Evolutionary conservation across 2,113 vertebrate species (phyloP), one percentile per base, ranked within the genome.

Genomic region (Platysternon megacephalum): DNA sequence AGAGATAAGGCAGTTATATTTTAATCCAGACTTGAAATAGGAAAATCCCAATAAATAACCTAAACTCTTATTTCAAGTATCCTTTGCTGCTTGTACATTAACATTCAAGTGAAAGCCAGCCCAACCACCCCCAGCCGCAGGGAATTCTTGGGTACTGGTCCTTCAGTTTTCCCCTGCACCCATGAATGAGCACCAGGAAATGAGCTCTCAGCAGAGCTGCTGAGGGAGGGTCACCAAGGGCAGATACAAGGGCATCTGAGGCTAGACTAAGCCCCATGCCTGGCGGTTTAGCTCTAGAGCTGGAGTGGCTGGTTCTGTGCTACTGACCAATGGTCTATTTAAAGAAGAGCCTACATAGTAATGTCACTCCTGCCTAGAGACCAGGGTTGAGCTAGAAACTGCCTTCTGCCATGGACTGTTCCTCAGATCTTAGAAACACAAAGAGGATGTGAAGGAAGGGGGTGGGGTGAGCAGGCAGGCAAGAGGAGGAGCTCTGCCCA

Each of bases 51-150:
- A 19, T 85, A 78, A 42, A 94, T 94, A 84, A 3, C 0, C 39
- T 53, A 22, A 80, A 56, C 0, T 2, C 35, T 39, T 72, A 49
- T 61, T 29, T 68, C 56, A 53, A 53, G 68, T 32, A 21, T 42
- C 91, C 88, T 88, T 74, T 93, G 84, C 89, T 3, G 0, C 65
- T 39, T 22, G 65, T 35, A 6, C 1, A 48, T 2, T n/a, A 10
- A 14, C 2, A 49, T 35, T 1, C 22, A 55, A n/a, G 51, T 0
- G 11, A 44, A 39, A 0, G 0, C 22, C 6, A 5, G 35, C 11
- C 2, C 28, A 19, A 0, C 0, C 55, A 52, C 58, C 28, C 8
- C 16, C 12, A 13, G 51, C 19, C 7, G 11, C 8, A 44, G 52
- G n/a, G 24, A 9, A n/a, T 39, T 56, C 53, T 46, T 39, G 13